Evolutionary conservation across 2,113 vertebrate species (phyloP).

Genomic region (Kobus ellipsiprymnus): DNA sequence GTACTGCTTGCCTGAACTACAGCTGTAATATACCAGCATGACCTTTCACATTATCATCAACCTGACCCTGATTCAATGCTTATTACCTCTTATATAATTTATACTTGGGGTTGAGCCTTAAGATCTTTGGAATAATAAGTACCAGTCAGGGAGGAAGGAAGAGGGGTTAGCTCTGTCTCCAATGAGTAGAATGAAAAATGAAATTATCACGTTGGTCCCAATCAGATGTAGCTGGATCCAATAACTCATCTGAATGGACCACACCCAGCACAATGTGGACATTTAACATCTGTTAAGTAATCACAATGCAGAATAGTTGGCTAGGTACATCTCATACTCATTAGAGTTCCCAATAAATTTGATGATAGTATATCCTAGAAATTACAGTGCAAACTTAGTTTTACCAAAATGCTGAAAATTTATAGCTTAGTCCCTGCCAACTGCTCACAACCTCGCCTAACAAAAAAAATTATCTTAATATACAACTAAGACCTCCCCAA

Average conservation of each 20-base stretch:
- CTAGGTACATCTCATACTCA: neutral
- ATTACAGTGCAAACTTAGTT: slow-evolving; percentile 18
- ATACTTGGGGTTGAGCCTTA: neutral
- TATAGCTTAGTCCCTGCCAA: neutral
- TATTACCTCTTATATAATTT: slow-evolving; percentile 1
- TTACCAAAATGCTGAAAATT: neutral
- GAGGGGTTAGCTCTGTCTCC: slow-evolving; percentile 6
- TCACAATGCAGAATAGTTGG: neutral
- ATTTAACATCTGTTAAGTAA: neutral
- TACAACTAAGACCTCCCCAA: neutral
- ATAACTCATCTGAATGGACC: neutral
- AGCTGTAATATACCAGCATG: neutral
- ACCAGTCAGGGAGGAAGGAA: neutral
- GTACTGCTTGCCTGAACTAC: neutral
- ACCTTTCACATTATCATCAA: neutral
- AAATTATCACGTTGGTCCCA: neutral
- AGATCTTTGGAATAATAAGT: neutral
- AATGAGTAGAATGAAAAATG: neutral
- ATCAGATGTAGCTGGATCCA: neutral
- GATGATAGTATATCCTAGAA: neutral
- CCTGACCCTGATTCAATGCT: neutral
- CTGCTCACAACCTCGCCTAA: neutral
- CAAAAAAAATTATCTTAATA: slow-evolving; percentile 25
- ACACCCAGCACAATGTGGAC: neutral
- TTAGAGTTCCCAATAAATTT: neutral